A percentile compares a stretch with the other conserved stretches of the same genome.
Evolutionary conservation across 1,140 invertebrate genomes (phyloP).

Genomic region (Pectinophora gossypiella): DNA sequence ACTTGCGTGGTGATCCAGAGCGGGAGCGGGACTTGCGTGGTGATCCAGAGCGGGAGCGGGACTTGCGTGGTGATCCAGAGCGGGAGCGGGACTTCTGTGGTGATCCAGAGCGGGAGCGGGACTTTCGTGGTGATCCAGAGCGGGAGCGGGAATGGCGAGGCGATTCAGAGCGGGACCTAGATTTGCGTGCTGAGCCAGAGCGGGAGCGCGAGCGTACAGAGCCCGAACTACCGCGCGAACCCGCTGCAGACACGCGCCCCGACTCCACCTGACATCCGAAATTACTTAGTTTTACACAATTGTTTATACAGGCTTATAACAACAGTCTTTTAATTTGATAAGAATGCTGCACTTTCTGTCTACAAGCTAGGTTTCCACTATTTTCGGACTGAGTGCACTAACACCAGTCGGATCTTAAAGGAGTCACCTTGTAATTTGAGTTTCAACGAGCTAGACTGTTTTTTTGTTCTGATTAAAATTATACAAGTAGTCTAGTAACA

Average conservation of each 20-base stretch:
- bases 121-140: constrained; percentile 15
- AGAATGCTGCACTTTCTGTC: too few species aligned
- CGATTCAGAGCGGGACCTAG: neutral
- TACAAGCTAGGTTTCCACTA: too few species aligned
- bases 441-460: too few species aligned
- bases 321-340: too few species aligned
- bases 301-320: too few species aligned
- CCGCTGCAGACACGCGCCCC: neutral
- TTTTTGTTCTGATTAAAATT: too few species aligned
- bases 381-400: too few species aligned
- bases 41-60: constrained; percentile 7
- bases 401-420: too few species aligned
- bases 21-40: neutral
- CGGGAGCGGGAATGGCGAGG: constrained; percentile 7
- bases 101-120: constrained; percentile 27
- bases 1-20: neutral
- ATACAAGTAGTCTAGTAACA: too few species aligned
- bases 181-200: constrained; percentile 14
- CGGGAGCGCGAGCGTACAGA: constrained; percentile 27
- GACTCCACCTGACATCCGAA: neutral
- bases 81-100: too few species aligned
- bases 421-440: too few species aligned
- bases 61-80: neutral
- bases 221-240: constrained; percentile 12
- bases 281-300: too few species aligned